Percentiles rank a stretch among this genome's conserved stretches.
phyloP scores from a whole-genome alignment of 1,140 invertebrate species.

The Tachypleus tridentatus region DNA sequence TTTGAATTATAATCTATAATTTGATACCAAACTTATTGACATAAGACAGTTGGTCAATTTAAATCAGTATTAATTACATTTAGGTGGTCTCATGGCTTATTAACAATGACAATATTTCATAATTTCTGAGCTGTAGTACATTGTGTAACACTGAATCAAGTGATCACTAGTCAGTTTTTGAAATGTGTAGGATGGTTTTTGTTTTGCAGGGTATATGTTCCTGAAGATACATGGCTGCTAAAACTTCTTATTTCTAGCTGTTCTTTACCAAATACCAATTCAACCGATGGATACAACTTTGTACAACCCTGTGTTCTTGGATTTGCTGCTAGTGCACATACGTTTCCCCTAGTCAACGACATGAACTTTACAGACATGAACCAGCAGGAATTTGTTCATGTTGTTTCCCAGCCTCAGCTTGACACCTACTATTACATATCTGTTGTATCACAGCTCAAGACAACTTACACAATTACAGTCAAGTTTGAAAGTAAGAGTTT shows the following conservation, averaged over 20 bases:
- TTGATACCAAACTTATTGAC: too few relatives aligned
- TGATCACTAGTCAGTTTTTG: not conserved
- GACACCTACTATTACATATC: slow-evolving; percentile 44
- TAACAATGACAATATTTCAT: too few relatives aligned
- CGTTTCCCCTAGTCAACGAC: not conserved
- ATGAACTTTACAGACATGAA: not conserved
- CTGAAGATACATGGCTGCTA: slow-evolving; percentile 36
- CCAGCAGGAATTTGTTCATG: slow-evolving; percentile 1
- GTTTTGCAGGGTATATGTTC: slow-evolving; percentile 38
- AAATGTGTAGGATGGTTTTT: not conserved
- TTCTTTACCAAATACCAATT: not conserved
- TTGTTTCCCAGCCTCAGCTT: slow-evolving; percentile 34
- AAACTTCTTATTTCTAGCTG: slow-evolving; percentile 37
- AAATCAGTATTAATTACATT: too few relatives aligned
- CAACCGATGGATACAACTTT: not conserved
- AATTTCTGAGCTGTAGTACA: too few relatives aligned
- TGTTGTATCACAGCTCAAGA: slow-evolving; percentile 36
- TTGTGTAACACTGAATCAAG: too few relatives aligned
- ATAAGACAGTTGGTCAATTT: too few relatives aligned
- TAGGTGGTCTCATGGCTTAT: too few relatives aligned
- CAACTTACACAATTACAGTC: slow-evolving; percentile 37
- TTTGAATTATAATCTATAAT: too few relatives aligned
- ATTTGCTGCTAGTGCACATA: slow-evolving; percentile 1
- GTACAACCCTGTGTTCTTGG: not conserved
- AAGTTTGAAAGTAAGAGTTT: slow-evolving; percentile 31